These are phyloP conservation scores for Microplitis deprimator DNA, from an alignment of 2,888 invertebrate species.

Conservation along the genomic window DNA sequence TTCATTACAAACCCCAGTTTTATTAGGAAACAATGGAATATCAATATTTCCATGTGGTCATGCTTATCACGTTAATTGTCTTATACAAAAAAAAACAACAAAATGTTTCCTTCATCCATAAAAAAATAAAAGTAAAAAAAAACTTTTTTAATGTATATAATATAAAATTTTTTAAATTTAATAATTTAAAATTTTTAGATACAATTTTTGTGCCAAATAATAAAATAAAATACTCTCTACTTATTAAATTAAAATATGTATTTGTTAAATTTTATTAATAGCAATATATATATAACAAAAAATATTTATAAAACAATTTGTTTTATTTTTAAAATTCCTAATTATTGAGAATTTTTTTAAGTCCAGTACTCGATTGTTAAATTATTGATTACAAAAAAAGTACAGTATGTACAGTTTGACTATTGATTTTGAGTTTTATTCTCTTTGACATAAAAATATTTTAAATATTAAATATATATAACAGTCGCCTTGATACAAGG, in stretches of 20 bases:
- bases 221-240: constrained; percentile 1
- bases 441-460: not conserved
- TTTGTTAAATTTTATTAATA: constrained; percentile 9
- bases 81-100: constrained; percentile 74
- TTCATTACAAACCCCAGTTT: constrained; percentile 75
- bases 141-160: constrained; percentile 2
- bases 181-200: not conserved
- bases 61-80: constrained; percentile 77
- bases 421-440: constrained; percentile 2
- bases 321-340: not conserved
- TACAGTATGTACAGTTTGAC: not conserved
- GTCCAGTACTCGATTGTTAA: not conserved
- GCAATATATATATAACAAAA: not conserved
- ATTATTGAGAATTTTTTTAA: too few relatives aligned
- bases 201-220: not conserved
- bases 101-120: constrained; percentile 68
- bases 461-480: not conserved
- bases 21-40: constrained; percentile 76
- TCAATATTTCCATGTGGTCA: constrained; percentile 78
- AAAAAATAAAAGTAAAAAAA: constrained; percentile 20
- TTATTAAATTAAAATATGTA: constrained; percentile 11
- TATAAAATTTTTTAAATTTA: not conserved
- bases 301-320: constrained; percentile 7
- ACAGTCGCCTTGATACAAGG: constrained; percentile 24
- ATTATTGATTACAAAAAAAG: not conserved